Conservation (phyloP, 2,888 invertebrate genomes). For the Tubulanus polymorphus region DNA sequence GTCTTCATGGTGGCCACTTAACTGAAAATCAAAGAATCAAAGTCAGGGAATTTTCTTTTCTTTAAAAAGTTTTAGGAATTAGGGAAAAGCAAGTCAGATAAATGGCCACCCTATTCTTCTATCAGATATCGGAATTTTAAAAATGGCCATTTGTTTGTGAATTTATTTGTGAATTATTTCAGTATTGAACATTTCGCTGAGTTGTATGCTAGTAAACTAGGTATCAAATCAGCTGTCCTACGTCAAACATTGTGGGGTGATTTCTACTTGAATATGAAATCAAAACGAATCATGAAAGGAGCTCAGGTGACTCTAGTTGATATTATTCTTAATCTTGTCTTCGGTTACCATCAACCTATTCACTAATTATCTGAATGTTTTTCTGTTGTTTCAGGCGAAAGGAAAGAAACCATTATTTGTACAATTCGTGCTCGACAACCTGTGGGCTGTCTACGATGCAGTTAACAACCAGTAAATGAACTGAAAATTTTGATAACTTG, state of each 20-base stretch:
- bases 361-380: neutral
- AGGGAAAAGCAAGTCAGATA: no score
- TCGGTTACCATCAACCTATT: neutral
- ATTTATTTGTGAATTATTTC: no score
- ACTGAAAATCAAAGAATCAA: no score
- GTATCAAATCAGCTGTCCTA: constrained; percentile 69
- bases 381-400: constrained; percentile 58
- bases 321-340: neutral
- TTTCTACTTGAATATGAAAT: constrained; percentile 79
- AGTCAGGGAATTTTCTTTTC: no score
- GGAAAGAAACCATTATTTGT: constrained; percentile 91
- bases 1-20: no score
- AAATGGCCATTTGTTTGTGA: neutral
- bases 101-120: no score
- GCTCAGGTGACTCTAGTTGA: constrained; percentile 66
- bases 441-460: constrained; percentile 85
- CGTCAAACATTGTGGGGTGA: constrained; percentile 90
- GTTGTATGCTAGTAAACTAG: constrained; percentile 70
- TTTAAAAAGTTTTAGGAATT: no score
- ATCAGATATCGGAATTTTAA: neutral
- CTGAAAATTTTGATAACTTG: no score
- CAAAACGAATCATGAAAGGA: constrained; percentile 77
- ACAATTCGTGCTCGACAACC: constrained; percentile 83
- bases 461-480: no score
- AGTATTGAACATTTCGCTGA: constrained; percentile 77